These are phyloP conservation scores for Lerista edwardsae DNA, from an alignment of 2,797 vertebrate species.

Conservation along the genomic window DNA sequence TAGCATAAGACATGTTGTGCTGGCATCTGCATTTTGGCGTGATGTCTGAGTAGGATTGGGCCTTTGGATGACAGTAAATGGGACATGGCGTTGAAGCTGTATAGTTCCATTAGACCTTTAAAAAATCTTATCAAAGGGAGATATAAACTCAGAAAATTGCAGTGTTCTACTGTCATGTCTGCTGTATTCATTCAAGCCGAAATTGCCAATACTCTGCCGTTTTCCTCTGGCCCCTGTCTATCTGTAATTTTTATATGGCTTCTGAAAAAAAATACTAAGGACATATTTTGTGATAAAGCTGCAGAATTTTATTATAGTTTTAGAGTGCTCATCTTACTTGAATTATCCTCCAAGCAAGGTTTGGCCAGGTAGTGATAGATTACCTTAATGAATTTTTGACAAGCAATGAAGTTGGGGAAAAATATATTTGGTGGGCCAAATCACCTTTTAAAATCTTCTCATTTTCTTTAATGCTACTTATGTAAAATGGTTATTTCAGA, in stretches of 20 bases:
- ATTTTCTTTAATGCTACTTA: conserved; percentile 27
- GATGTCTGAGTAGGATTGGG: background rate
- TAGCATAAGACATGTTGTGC: no score
- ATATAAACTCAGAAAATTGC: conserved; percentile 9
- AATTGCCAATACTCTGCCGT: conserved; percentile 15
- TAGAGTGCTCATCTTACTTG: background rate
- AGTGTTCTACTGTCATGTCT: conserved; percentile 1
- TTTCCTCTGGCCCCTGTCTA: conserved; percentile 3
- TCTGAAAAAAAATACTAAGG: background rate
- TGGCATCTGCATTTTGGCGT: no score
- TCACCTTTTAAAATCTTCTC: conserved; percentile 27
- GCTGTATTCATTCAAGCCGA: background rate
- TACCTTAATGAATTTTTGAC: conserved; percentile 32
- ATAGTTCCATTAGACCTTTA: background rate
- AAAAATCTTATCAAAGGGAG: background rate
- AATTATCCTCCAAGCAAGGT: conserved; percentile 14
- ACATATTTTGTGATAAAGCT: conserved; percentile 20
- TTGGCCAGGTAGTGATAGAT: conserved; percentile 10
- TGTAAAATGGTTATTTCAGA: conserved; percentile 22
- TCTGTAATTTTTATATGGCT: conserved; percentile 12
- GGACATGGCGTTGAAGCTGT: background rate
- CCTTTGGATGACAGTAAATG: background rate
- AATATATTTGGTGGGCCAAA: conserved; percentile 31
- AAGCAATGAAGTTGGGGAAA: conserved; percentile 27
- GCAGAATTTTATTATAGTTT: conserved; percentile 24